Evolutionary conservation across 1,140 invertebrate genomes (phyloP), one percentile per base, ranked within the genome.

Genomic region (Bacillus rossius): DNA sequence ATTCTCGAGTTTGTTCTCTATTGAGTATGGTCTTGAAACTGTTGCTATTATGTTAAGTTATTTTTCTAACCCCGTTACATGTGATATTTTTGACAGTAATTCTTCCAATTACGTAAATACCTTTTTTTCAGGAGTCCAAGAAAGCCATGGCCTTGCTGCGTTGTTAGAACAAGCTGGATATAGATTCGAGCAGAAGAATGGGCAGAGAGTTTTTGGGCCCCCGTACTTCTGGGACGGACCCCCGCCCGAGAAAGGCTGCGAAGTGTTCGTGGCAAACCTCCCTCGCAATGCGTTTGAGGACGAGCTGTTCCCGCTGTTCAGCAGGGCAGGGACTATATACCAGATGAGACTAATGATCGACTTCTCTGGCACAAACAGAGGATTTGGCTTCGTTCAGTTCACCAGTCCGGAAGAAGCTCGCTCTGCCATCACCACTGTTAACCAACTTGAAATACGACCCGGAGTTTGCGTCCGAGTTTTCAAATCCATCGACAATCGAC

Each of bases 221-320:
- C 82, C 64, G 61, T 81, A 61, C 63, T 76, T 70, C 61, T 84
- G 64, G 71, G 62, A 63, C 42, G 72, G 66, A 59, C 74, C 60
- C 16, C 25, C 71, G 10, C 72, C 74, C 4, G 65, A 70, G 2
- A 82, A 81, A 61, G 82, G 83, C 2, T 85, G 83, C 68, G 92
- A 95, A 77, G 77, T 94, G 14, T 94, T 93, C 71, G 79, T 94
- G 22, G 90, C 89, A 0, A 91, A 88, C 67, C 78, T 95, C 10
- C 91, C 91, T 0, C 73, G 86, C n/a, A 81, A 90, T 66, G 75
- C 86, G 50, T 89, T 81, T 66, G 92, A 94, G 75, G 83, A 91
- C 65, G 86, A 90, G 55, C 72, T 95, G 4, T 82, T 92, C n/a
- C 87, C 88, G 0, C 67, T 93, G 0, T 92, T 94, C 71, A 69